These are phyloP conservation scores for Suillia variegata DNA, from an alignment of 2,888 invertebrate genomes.

Conservation along the genomic window DNA sequence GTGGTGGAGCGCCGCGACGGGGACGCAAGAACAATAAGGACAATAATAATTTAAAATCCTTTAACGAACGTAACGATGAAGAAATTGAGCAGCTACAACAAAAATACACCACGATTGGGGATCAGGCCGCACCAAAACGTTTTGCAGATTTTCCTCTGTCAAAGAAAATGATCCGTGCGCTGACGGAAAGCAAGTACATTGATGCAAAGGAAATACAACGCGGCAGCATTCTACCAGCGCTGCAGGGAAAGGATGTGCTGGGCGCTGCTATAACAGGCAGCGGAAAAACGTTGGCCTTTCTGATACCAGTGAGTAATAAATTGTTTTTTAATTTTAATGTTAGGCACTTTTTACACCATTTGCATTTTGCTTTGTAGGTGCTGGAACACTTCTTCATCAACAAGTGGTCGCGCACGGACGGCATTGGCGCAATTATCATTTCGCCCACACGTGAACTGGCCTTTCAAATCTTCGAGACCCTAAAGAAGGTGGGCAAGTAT, in stretches of 20 bases:
- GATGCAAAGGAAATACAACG: constrained; percentile 92
- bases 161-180: constrained; percentile 73
- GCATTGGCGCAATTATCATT: constrained; percentile 91
- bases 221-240: constrained; percentile 80
- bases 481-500: constrained; percentile 81
- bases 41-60: too few species aligned
- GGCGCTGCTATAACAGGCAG: constrained; percentile 99
- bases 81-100: constrained; percentile 42
- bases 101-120: constrained; percentile 44
- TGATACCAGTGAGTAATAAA: constrained; percentile 83
- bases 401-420: constrained; percentile 89
- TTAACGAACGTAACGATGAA: constrained; percentile 37
- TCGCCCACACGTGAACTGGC: constrained; percentile 97
- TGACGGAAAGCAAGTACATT: constrained; percentile 74
- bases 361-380: constrained; percentile 37
- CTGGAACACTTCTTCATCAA: constrained; percentile 79
- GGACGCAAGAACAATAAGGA: too few species aligned
- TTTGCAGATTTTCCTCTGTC: constrained; percentile 76
- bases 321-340: background rate
- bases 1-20: too few species aligned
- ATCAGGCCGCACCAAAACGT: constrained; percentile 35
- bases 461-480: constrained; percentile 92
- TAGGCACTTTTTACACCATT: background rate
- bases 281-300: constrained; percentile 97
- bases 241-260: constrained; percentile 89